These are phyloP conservation scores for Antheraea pernyi DNA, from an alignment of 1,140 invertebrate genomes.

Conservation along the genomic window DNA sequence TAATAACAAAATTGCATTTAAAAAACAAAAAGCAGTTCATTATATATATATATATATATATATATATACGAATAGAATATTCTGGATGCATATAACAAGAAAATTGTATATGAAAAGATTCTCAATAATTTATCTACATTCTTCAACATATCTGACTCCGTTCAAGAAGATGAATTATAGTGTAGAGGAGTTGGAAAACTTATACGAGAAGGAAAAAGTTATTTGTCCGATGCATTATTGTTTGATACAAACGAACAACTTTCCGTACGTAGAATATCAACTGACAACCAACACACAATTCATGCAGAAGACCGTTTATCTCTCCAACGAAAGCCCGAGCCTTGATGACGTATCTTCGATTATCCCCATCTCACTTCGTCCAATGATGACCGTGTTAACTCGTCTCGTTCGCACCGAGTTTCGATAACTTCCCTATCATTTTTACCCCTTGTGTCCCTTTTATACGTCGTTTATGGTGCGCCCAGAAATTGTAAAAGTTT, in stretches of 20 bases:
- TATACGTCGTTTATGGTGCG: constrained; percentile 10
- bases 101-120: too few relatives aligned
- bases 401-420: not conserved
- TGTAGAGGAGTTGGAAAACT: too few relatives aligned
- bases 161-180: too few relatives aligned
- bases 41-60: too few relatives aligned
- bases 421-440: not conserved
- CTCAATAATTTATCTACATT: too few relatives aligned
- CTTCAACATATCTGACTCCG: too few relatives aligned
- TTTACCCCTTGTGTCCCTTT: constrained; percentile 2
- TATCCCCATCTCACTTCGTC: not conserved
- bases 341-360: not conserved
- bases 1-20: too few relatives aligned
- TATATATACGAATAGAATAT: too few relatives aligned
- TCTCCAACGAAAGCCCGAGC: not conserved
- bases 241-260: not conserved
- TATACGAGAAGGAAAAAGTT: too few relatives aligned
- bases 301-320: not conserved
- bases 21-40: too few relatives aligned
- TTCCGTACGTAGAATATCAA: not conserved
- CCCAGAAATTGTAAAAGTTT: constrained; percentile 14
- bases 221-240: not conserved
- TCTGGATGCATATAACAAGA: too few relatives aligned
- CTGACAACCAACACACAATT: not conserved
- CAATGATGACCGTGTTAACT: not conserved